These are phyloP conservation scores for Aphelocoma coerulescens DNA, from an alignment of 2,113 vertebrate species.

Conservation along the genomic window DNA sequence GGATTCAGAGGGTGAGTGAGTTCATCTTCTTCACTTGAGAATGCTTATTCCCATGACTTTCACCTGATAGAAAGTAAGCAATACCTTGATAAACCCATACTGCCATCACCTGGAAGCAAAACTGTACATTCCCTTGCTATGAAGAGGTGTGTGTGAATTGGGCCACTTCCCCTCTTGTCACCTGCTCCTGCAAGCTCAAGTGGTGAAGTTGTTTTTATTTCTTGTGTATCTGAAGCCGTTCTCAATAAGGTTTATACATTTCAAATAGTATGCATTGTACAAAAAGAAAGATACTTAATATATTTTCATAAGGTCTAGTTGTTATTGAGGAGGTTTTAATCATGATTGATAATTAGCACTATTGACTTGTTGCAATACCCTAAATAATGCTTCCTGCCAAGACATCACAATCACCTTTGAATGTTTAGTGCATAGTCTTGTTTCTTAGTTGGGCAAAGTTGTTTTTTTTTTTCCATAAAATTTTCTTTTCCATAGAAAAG, in stretches of 20 bases:
- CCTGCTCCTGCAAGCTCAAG: no score
- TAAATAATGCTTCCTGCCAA: background rate
- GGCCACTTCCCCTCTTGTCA: background rate
- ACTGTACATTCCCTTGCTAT: background rate
- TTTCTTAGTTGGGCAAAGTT: background rate
- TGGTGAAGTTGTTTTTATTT: background rate
- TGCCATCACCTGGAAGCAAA: background rate
- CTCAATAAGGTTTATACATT: background rate
- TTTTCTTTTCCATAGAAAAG: background rate
- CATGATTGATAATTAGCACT: background rate
- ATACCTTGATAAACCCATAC: background rate
- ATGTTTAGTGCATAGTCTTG: background rate
- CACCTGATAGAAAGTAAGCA: background rate
- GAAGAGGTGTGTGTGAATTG: background rate
- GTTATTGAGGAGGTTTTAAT: background rate
- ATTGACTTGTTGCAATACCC: background rate
- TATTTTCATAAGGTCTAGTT: background rate
- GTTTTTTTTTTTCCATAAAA: background rate
- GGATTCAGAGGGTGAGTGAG: background rate
- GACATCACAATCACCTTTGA: background rate
- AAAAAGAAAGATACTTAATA: background rate
- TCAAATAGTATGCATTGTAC: background rate
- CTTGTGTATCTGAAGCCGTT: background rate
- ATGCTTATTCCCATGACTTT: background rate
- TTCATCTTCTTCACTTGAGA: background rate